Conservation (phyloP, 2,797 vertebrate genomes). For the Falco novaeseelandiae region DNA sequence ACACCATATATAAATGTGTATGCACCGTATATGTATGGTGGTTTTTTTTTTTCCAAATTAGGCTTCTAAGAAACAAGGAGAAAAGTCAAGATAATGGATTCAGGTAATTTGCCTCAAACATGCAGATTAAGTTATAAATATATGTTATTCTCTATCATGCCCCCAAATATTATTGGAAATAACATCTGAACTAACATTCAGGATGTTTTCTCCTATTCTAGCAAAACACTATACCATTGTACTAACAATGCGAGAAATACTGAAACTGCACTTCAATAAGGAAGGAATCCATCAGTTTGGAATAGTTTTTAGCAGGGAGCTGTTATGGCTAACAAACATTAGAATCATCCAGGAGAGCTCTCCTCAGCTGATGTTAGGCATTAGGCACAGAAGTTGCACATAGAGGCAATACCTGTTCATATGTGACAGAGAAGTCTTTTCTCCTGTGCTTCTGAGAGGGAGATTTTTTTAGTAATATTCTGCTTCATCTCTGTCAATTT, state of each 20-base stretch:
- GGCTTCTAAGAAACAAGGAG: not conserved
- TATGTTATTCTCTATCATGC: not conserved
- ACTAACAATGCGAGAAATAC: not conserved
- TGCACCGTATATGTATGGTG: fast-evolving
- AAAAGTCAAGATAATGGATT: not conserved
- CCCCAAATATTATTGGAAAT: not conserved
- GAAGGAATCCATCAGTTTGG: not conserved
- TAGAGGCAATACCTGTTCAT: not conserved
- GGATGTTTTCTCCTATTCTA: not conserved
- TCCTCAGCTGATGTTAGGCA: not conserved
- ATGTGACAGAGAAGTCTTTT: not conserved
- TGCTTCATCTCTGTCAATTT: not conserved
- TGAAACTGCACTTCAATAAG: not conserved
- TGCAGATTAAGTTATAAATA: not conserved
- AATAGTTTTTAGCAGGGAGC: not conserved
- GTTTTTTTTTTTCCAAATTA: not conserved
- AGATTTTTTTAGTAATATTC: not conserved
- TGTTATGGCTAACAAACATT: not conserved
- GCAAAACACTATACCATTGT: not conserved
- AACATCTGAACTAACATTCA: not conserved
- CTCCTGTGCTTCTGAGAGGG: not conserved
- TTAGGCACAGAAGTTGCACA: fast-evolving
- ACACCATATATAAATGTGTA: fast-evolving
- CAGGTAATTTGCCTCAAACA: not conserved
- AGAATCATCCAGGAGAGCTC: not conserved